Conservation (phyloP, 64 coral and sea anemone species). For the Montipora cactus region DNA sequence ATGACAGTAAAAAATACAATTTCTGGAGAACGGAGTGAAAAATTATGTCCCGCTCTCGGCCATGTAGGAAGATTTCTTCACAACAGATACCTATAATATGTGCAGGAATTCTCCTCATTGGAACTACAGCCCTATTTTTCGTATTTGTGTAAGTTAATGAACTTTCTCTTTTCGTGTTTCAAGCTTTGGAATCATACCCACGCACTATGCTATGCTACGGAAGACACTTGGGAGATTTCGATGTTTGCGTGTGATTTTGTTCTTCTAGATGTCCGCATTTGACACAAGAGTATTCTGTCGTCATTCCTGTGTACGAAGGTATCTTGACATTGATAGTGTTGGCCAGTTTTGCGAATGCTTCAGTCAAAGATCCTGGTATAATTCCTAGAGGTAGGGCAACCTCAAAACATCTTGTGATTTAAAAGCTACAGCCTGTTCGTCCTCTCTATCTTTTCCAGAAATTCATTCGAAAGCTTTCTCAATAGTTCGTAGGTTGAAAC, state of each 20-base stretch:
- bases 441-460: background rate
- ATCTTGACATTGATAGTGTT: constrained; percentile 89
- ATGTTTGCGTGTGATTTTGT: constrained; percentile 18
- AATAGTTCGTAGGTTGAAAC: background rate
- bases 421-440: background rate
- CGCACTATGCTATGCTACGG: constrained; percentile 18
- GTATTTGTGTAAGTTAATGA: constrained; percentile 88
- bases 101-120: constrained; percentile 92
- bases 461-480: background rate
- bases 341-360: constrained; percentile 93
- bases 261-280: constrained; percentile 91
- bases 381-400: constrained; percentile 87
- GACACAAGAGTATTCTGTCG: constrained; percentile 68
- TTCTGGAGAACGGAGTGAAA: constrained; percentile 40
- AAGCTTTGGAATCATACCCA: constrained; percentile 58
- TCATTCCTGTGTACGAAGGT: constrained; percentile 85
- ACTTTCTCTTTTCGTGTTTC: constrained; percentile 11
- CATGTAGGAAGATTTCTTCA: constrained; percentile 76
- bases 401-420: background rate
- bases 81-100: constrained; percentile 94
- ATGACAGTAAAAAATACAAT: background rate
- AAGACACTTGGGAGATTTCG: background rate
- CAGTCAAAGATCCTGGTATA: constrained; percentile 92
- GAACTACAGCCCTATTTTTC: constrained; percentile 91
- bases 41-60: constrained; percentile 76